phyloP scores from a whole-genome alignment of 2,113 vertebrate species.

The Panthera uncia region DNA sequence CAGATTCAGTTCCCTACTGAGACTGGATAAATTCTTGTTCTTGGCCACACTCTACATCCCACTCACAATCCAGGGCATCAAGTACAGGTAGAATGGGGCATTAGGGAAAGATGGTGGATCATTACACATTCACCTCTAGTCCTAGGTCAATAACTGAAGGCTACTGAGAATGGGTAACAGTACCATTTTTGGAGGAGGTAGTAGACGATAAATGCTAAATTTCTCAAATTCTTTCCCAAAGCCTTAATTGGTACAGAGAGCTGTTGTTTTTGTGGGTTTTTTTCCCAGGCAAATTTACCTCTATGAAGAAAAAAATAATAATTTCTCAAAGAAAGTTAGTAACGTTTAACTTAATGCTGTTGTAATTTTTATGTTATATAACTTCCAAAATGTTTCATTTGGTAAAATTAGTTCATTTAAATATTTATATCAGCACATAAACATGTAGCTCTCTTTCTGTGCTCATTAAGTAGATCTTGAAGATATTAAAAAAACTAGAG shows the following conservation, averaged over 20 bases:
- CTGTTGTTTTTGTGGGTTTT: not conserved
- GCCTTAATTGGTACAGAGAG: not conserved
- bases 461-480: slow-evolving; percentile 22
- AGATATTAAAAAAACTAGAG: not conserved
- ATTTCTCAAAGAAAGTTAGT: not conserved
- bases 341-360: not conserved
- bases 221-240: not conserved
- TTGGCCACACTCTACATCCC: not conserved
- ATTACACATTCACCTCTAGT: not conserved
- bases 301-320: slow-evolving; percentile 31
- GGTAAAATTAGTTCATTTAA: slow-evolving; percentile 44
- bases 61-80: not conserved
- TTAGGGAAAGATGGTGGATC: not conserved
- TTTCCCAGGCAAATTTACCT: not conserved
- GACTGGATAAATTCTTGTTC: not conserved
- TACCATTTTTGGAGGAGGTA: not conserved
- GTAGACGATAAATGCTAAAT: not conserved
- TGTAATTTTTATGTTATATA: slow-evolving; percentile 38
- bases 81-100: not conserved
- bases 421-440: slow-evolving; percentile 35
- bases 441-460: slow-evolving; percentile 1
- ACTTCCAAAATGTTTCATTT: slow-evolving; percentile 45
- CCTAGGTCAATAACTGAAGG: not conserved
- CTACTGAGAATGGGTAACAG: not conserved
- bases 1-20: not conserved